Conservation (phyloP, 2,888 invertebrate genomes). For the Notodonta ziczac region DNA sequence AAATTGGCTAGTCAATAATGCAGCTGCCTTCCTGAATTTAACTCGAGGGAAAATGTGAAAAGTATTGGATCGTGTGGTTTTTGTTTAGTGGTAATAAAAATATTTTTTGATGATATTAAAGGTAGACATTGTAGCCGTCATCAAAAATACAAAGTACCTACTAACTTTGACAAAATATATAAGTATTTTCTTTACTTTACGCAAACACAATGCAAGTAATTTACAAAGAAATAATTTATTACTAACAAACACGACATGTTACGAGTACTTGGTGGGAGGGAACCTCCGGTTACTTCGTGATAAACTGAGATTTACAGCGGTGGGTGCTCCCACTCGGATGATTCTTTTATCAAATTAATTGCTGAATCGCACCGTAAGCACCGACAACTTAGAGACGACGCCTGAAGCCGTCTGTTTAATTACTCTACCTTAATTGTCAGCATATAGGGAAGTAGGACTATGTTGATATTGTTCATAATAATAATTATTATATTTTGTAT, state of each 20-base stretch:
- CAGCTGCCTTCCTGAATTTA: too few species aligned
- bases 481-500: too few species aligned
- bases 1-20: not conserved
- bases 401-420: not conserved
- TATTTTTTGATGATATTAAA: too few species aligned
- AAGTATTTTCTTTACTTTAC: too few species aligned
- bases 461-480: too few species aligned
- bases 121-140: too few species aligned
- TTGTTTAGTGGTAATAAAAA: too few species aligned
- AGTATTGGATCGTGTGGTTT: too few species aligned
- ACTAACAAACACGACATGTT: not conserved
- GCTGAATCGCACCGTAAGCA: not conserved
- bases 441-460: not conserved
- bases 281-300: conserved; percentile 18
- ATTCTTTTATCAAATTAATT: conserved; percentile 1
- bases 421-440: not conserved
- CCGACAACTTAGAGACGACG: not conserved
- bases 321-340: conserved; percentile 1
- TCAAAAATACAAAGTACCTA: too few species aligned
- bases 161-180: too few species aligned
- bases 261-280: not conserved
- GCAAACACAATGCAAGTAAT: too few species aligned
- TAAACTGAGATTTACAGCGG: conserved; percentile 28
- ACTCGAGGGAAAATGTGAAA: too few species aligned
- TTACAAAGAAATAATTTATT: not conserved